Evolutionary conservation across 1,140 invertebrate genomes (phyloP).

Genomic region (Drosophila prosaltans): DNA sequence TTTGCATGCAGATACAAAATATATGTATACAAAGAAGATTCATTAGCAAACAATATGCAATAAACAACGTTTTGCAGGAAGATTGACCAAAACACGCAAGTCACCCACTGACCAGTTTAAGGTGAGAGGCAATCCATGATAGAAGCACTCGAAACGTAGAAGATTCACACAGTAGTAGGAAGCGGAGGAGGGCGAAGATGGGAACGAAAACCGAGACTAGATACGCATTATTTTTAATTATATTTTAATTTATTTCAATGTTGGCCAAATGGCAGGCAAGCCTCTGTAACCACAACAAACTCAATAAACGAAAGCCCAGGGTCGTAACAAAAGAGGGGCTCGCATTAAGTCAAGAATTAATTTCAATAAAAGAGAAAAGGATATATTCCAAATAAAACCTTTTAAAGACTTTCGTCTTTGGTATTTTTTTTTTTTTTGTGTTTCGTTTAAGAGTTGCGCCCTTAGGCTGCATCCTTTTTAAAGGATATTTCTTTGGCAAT

Average conservation of each 20-base stretch:
- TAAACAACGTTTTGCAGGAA: neutral
- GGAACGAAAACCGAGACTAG: neutral
- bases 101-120: neutral
- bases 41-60: conserved; percentile 62
- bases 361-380: neutral
- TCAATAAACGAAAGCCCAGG: conserved; percentile 20
- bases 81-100: conserved; percentile 18
- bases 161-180: neutral
- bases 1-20: conserved; percentile 51
- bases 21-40: conserved; percentile 35
- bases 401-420: neutral
- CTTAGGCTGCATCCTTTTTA: no score
- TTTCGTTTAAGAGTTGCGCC: neutral
- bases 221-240: conserved; percentile 42
- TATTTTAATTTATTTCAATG: conserved; percentile 55
- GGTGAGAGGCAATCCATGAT: neutral
- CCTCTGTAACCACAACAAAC: neutral
- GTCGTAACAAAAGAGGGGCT: neutral
- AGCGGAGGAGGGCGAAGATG: neutral
- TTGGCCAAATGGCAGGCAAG: neutral
- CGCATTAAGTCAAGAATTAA: neutral
- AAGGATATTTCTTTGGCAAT: neutral
- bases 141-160: neutral
- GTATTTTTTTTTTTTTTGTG: conserved; percentile 18
- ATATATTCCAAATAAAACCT: neutral